Evolutionary conservation across 2,113 vertebrate genomes (phyloP).

Genomic region (Erythrocebus patas): DNA sequence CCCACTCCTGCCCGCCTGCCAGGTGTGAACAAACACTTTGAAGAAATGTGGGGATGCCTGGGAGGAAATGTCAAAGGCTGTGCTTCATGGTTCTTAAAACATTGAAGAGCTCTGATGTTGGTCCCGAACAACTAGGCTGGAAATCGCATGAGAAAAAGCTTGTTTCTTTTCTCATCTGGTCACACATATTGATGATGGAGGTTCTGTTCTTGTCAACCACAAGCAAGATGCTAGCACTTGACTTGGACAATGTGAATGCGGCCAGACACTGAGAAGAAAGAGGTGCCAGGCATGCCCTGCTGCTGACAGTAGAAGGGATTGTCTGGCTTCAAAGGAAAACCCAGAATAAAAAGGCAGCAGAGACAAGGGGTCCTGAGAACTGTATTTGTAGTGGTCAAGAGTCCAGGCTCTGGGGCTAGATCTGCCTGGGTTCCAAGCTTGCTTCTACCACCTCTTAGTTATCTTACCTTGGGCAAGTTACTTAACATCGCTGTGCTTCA

Average conservation of each 20-base stretch:
- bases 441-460: background rate
- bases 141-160: background rate
- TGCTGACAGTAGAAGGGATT: background rate
- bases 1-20: background rate
- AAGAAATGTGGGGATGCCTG: slow-evolving; percentile 13
- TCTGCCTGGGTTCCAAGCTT: background rate
- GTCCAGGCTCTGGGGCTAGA: background rate
- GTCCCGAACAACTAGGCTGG: background rate
- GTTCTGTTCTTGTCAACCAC: background rate
- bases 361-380: too few relatives aligned
- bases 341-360: background rate
- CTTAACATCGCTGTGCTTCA: background rate
- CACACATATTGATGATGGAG: background rate
- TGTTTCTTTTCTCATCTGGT: background rate
- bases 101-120: background rate
- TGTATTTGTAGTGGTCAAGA: background rate
- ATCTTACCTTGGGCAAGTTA: background rate
- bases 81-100: slow-evolving; percentile 8
- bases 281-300: background rate
- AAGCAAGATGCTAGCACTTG: background rate
- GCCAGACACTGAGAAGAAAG: background rate
- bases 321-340: background rate
- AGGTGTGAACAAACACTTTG: background rate
- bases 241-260: background rate
- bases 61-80: slow-evolving; percentile 31